phyloP scores from a whole-genome alignment of 1,140 invertebrate genomes.

The Rhagoletis pomonella region DNA sequence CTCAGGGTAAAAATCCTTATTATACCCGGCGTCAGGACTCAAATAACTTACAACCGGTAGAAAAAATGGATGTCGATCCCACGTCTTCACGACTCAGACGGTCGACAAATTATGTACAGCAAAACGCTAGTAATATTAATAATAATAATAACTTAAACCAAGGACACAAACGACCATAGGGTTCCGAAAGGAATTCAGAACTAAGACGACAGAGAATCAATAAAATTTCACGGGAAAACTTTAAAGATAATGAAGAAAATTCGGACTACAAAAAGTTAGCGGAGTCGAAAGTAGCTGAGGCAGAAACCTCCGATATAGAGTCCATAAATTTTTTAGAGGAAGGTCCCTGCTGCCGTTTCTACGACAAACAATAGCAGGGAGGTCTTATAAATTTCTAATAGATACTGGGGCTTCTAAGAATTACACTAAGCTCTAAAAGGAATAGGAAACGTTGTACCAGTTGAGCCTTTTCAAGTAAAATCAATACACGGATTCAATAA shows the following conservation, averaged over 20 bases:
- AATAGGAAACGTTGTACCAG: not conserved
- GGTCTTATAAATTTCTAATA: not conserved
- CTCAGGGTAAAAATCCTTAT: constrained; percentile 36
- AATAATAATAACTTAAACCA: not conserved
- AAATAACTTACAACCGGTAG: not conserved
- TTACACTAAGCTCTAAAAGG: not conserved
- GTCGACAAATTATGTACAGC: no score
- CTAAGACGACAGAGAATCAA: not conserved
- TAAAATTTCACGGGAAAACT: not conserved
- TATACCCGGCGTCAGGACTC: not conserved
- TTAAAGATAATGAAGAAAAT: not conserved
- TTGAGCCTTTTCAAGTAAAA: not conserved
- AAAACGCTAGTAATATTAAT: not conserved
- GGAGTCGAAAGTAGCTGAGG: not conserved
- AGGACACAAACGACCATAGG: not conserved
- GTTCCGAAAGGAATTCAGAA: not conserved
- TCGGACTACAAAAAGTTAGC: not conserved
- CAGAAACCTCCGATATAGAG: not conserved
- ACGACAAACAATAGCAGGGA: not conserved
- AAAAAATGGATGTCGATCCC: not conserved
- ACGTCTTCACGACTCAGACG: no score
- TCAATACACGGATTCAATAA: not conserved
- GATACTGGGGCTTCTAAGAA: constrained; percentile 15
- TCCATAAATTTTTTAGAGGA: not conserved
- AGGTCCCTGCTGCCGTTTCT: constrained; percentile 2